phyloP scores from a whole-genome alignment of 92 coral and sea anemone genomes.

The Phenganax stokvisi region DNA sequence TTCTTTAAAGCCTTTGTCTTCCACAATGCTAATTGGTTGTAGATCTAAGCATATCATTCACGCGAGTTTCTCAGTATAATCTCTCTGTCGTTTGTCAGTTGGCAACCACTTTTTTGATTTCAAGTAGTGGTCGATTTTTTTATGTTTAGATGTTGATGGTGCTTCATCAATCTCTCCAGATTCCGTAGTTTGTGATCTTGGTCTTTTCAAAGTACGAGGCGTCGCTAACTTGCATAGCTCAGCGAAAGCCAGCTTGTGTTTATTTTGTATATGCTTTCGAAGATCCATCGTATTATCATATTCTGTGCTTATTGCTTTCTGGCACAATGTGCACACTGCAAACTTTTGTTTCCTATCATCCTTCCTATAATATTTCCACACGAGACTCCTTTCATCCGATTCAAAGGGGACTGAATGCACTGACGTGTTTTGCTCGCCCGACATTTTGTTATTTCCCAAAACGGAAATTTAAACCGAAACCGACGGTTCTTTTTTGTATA shows the following conservation, averaged over 20 bases:
- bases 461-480: too few species aligned
- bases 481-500: too few species aligned
- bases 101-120: conserved; percentile 15
- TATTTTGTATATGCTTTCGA: conserved; percentile 1
- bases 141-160: conserved; percentile 34
- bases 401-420: too few species aligned
- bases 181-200: not conserved
- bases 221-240: not conserved
- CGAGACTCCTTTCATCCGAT: too few species aligned
- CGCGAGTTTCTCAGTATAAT: conserved; percentile 15
- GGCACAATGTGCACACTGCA: conserved; percentile 2
- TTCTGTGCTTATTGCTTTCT: conserved; percentile 7
- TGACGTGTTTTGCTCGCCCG: too few species aligned
- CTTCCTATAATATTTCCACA: not conserved
- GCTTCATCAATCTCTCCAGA: not conserved
- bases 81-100: conserved; percentile 30
- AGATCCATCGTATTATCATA: conserved; percentile 5
- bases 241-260: not conserved
- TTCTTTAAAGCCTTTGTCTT: conserved; percentile 25
- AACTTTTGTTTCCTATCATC: conserved; percentile 10
- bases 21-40: conserved; percentile 34
- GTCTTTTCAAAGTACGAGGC: conserved; percentile 13
- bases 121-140: conserved; percentile 8
- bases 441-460: too few species aligned
- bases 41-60: conserved; percentile 32